Conservation (phyloP, 2,888 invertebrate species). For the Chelonus formosanus region DNA sequence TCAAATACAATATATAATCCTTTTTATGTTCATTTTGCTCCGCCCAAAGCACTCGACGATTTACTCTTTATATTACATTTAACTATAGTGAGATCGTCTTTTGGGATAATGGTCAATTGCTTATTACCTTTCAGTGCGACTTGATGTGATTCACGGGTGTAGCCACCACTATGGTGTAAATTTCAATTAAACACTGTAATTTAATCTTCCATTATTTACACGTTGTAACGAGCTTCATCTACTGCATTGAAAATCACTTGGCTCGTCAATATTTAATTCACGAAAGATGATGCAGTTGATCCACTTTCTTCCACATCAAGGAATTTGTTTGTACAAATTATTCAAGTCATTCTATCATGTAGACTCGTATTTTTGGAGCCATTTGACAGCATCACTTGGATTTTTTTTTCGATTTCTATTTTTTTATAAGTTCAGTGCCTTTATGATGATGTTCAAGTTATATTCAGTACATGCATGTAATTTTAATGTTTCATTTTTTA, state of each 20-base stretch:
- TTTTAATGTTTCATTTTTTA: too few relatives aligned
- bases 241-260: neutral
- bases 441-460: too few relatives aligned
- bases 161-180: constrained; percentile 16
- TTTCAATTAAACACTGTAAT: constrained; percentile 31
- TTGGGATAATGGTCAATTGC: constrained; percentile 33
- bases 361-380: too few relatives aligned
- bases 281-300: too few relatives aligned
- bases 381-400: too few relatives aligned
- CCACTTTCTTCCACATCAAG: too few relatives aligned
- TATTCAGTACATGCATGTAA: too few relatives aligned
- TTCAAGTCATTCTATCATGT: too few relatives aligned
- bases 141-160: constrained; percentile 3
- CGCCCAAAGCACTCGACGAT: constrained; percentile 41
- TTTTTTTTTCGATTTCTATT: too few relatives aligned
- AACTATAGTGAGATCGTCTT: constrained; percentile 34
- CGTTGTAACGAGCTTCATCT: constrained; percentile 1
- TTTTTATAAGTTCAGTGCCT: too few relatives aligned
- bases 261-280: too few relatives aligned
- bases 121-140: constrained; percentile 42
- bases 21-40: constrained; percentile 35
- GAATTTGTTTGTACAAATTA: too few relatives aligned
- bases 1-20: constrained; percentile 37
- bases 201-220: constrained; percentile 15
- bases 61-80: constrained; percentile 41